Percentiles rank a stretch among this genome's conserved stretches.
These are phyloP conservation scores for Callyntrura guangdongensis DNA, from an alignment of 2,888 invertebrate genomes.

Conservation along the genomic window DNA sequence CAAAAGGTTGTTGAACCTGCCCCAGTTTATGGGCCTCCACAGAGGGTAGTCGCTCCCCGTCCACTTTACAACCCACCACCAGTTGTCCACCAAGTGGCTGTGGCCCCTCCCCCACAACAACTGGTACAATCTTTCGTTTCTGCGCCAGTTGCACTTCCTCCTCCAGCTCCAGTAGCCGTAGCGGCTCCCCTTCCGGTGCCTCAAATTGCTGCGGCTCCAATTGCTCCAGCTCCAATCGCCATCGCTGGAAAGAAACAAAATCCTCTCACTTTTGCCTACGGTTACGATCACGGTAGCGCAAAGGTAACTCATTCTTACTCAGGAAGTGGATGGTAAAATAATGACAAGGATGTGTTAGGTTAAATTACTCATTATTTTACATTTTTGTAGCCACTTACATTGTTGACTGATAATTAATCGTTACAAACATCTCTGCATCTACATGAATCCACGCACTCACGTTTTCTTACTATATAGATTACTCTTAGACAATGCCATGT, in stretches of 20 bases:
- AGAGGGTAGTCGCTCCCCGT: background rate
- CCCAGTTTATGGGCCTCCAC: conserved; percentile 65
- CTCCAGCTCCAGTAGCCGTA: conserved; percentile 37
- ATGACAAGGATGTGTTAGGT: conserved; percentile 14
- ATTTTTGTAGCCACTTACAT: background rate
- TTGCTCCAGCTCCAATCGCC: conserved; percentile 61
- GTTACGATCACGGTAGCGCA: conserved; percentile 81
- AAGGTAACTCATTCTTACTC: conserved; percentile 83
- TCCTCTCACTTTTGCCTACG: conserved; percentile 83
- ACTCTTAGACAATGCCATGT: no score
- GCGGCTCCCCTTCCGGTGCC: conserved; percentile 35
- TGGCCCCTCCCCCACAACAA: conserved; percentile 60
- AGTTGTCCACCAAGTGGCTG: conserved; percentile 44
- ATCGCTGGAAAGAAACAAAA: conserved; percentile 80
- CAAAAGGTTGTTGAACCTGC: background rate
- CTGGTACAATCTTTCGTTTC: background rate
- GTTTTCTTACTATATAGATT: no score
- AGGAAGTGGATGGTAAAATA: conserved; percentile 83
- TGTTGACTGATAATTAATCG: conserved; percentile 27
- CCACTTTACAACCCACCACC: no score
- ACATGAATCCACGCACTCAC: no score
- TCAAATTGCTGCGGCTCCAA: conserved; percentile 55
- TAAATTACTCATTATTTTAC: conserved; percentile 18
- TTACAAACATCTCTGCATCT: no score
- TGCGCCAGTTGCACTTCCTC: conserved; percentile 47